Evolutionary conservation across 1,140 invertebrate species (phyloP).

Genomic region (Bombus huntii): DNA sequence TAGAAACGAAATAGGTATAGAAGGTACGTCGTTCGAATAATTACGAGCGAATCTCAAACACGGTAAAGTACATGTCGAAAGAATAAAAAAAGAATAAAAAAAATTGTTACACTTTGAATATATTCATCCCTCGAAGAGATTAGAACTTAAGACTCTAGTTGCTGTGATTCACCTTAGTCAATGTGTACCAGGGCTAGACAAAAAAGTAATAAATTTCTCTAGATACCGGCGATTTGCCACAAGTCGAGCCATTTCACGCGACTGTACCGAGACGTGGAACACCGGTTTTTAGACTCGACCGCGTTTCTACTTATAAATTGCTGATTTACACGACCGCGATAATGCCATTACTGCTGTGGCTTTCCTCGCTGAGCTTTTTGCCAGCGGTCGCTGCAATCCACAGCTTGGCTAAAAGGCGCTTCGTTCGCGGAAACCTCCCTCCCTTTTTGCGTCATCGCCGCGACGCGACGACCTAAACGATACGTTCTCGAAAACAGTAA

Average conservation of each 20-base stretch:
- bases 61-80: no score
- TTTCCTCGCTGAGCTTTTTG: constrained; percentile 37
- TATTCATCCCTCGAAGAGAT: not conserved
- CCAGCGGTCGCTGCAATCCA: constrained; percentile 16
- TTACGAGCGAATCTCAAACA: no score
- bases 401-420: constrained; percentile 28
- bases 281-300: not conserved
- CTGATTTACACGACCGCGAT: constrained; percentile 46
- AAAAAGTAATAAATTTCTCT: not conserved
- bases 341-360: constrained; percentile 38
- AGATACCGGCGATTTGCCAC: not conserved
- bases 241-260: constrained; percentile 1
- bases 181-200: not conserved
- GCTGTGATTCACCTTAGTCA: not conserved
- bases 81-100: not conserved
- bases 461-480: constrained; percentile 5
- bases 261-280: not conserved
- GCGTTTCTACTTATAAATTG: constrained; percentile 40
- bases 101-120: no score
- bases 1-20: no score
- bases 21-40: no score
- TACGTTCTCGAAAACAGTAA: not conserved
- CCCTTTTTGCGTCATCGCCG: not conserved
- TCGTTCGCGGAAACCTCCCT: not conserved
- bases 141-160: not conserved